These are phyloP conservation scores for Tetraneura akinire DNA, from an alignment of 1,140 invertebrate species.

Conservation along the genomic window DNA sequence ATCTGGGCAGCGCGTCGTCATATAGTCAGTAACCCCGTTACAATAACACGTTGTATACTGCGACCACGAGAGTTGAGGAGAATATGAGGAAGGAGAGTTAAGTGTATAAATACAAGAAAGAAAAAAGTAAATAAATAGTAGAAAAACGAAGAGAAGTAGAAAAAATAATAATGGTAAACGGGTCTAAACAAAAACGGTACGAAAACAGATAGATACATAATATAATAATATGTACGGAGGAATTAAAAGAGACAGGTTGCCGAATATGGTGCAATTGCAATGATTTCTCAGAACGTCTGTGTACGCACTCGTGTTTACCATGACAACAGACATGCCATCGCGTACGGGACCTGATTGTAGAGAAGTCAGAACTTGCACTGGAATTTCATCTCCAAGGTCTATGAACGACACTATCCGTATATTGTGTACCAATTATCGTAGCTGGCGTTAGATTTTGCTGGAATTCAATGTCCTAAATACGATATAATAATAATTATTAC, in stretches of 20 bases:
- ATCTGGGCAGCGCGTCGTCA: no score
- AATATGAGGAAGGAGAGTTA: not conserved
- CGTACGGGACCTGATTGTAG: constrained; percentile 8
- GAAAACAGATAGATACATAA: no score
- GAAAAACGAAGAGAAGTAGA: no score
- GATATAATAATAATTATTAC: no score
- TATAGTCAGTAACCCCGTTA: not conserved
- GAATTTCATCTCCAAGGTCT: constrained; percentile 32
- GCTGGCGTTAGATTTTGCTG: not conserved
- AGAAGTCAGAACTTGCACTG: constrained; percentile 16
- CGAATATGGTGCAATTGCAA: constrained; percentile 31
- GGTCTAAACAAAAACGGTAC: constrained; percentile 43
- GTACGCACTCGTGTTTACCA: not conserved
- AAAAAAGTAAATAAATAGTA: constrained; percentile 17
- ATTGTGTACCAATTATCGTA: no score
- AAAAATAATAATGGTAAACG: constrained; percentile 8
- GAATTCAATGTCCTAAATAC: no score
- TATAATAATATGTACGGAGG: not conserved
- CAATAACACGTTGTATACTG: no score
- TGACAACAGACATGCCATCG: constrained; percentile 22
- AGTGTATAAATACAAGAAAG: constrained; percentile 10
- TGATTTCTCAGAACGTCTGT: constrained; percentile 35
- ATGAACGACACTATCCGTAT: not conserved
- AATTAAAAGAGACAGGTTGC: constrained; percentile 32
- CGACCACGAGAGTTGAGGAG: no score